Evolutionary conservation across 2,888 invertebrate species (phyloP), one percentile per base, ranked within the genome.

Genomic region (Andrena dorsata): DNA sequence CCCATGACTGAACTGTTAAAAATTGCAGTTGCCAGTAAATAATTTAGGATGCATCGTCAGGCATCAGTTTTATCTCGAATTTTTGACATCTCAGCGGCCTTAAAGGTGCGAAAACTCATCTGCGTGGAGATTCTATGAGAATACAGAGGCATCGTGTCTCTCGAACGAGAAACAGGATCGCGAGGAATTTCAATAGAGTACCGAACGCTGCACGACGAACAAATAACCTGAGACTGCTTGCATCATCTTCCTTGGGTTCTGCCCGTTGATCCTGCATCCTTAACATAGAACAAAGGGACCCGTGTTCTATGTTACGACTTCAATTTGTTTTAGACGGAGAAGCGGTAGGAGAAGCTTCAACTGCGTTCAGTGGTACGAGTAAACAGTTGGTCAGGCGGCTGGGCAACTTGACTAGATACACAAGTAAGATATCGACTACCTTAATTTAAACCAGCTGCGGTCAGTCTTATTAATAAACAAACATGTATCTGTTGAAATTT

Each of bases 291-390:
- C 73, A 84, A 71, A 74, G 56, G 35, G 58, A 61, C 51, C n/a
- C 47, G 35, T 58, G 73, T 47, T 32, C 58, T 64, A 73, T 23
- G 30, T 63, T 47, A 56, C 7, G 30, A 73, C 73, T 73, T 63
- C 66, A 85, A 76, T 85, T 78, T 76, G 75, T 72, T 75, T 68
- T 68, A 61, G n/a, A n/a, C n/a, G n/a, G n/a, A n/a, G 53, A 32
- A 58, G 49, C 26, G 4, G 1, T 23, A 47, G 30, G 51, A 23
- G 13, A 23, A 73, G 58, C 58, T 56, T 35, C 28, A 49, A 5
- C 58, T 49, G 13, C 20, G 20, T 78, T 8, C 28, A 73, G 78
- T 53, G 72, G 75, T 49, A 28, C 20, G 28, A 60, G 60, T 58
- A 75, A 85, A 85, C 47, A 69, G 77, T 69, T 82, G 30, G 75